phyloP scores from a whole-genome alignment of 2,113 vertebrate genomes.

The Ameiurus melas region DNA sequence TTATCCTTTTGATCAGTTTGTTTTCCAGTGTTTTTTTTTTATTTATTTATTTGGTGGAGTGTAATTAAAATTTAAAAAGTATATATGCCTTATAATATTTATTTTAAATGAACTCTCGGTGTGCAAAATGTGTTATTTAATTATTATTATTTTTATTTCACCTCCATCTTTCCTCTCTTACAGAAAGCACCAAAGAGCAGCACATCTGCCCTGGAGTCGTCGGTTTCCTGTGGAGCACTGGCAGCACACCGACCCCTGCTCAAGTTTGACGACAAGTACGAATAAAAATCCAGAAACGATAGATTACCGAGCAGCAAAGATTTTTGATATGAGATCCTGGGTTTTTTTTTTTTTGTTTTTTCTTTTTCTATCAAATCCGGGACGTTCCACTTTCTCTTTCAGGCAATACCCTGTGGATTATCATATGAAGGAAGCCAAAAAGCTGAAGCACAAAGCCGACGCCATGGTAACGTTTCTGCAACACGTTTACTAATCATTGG shows the following conservation, averaged over 20 bases:
- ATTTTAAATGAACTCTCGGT: not conserved
- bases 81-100: not conserved
- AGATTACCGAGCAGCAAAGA: no score
- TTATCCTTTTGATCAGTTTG: no score
- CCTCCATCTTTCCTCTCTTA: not conserved
- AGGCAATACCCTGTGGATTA: conserved; percentile 82
- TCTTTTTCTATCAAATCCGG: not conserved
- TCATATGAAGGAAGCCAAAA: conserved; percentile 90
- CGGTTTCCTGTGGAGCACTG: conserved; percentile 65
- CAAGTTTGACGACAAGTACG: conserved; percentile 78
- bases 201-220: conserved; percentile 68
- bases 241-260: conserved; percentile 73
- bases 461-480: conserved; percentile 75
- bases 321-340: not conserved
- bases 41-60: not conserved
- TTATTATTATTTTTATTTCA: not conserved
- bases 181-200: conserved; percentile 73
- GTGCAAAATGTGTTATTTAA: not conserved
- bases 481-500: no score
- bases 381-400: not conserved
- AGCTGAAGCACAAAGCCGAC: conserved; percentile 93
- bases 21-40: not conserved
- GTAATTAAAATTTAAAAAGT: not conserved
- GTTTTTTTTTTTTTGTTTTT: no score
- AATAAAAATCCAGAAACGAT: not conserved